Evolutionary conservation across 2,888 invertebrate species (phyloP), one percentile per base, ranked within the genome.

Genomic region (Erebia epiphron): DNA sequence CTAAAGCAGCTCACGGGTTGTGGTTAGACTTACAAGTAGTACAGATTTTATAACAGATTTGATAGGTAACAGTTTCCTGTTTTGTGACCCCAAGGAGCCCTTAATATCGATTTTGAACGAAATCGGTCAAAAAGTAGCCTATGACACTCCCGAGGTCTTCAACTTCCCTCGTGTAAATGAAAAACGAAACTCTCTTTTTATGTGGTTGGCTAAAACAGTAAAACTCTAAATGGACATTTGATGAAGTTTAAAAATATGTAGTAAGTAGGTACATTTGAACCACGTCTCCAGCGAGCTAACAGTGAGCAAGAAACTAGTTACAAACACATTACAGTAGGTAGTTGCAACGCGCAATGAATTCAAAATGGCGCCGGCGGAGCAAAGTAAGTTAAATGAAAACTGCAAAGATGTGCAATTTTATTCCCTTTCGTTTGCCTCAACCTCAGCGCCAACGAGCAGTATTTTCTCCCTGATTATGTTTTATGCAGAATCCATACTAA

Each of bases 361-460:
- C 14, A 58, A 58, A 58, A 43, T 43, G 61, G 41, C 43, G 60
- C 16, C 60, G 13, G 1, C 43, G 43, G 10, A 4, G 43, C 43
- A 43, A 61, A 61, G 43, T 13, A 61, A 43, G 61, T 61, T 18
- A 61, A 61, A 61, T 61, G 61, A 61, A n/a, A 43, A 61, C 16
- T 18, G 61, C 61, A 43, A 61, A 61, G 46, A 61, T 43, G 43
- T 46, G 61, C 61, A 61, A 61, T 61, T 43, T 43, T 61, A 61
- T 61, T 61, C 61, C 61, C 18, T 61, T 5, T 61, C 16, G 43
- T 61, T 60, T 46, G 43, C 61, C 2, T 11, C 16, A 1, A 16
- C 61, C 60, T 16, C 60, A 60, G 16, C 60, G 43, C 43, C 18
- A 11, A 43, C 43, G 11, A 61, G 61, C 43, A 18, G n/a, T 61